phyloP scores from a whole-genome alignment of 2,888 invertebrate genomes.

The Ormyrus labotus region DNA sequence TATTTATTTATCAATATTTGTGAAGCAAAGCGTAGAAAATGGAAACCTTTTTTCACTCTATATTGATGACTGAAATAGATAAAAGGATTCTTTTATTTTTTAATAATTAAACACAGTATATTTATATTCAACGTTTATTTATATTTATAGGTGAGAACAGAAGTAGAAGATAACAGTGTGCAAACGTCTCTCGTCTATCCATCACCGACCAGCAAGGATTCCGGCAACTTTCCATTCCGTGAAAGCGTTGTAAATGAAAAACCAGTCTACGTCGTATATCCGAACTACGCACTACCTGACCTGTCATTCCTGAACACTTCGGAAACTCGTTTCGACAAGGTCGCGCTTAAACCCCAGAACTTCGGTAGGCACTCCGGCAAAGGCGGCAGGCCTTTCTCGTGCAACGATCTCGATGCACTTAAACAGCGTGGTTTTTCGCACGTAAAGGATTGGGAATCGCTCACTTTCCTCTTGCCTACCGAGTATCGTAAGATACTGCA shows the following conservation, averaged over 20 bases:
- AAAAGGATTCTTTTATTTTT: neutral
- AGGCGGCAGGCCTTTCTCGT: constrained; percentile 82
- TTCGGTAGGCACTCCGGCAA: constrained; percentile 73
- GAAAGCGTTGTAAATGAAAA: constrained; percentile 76
- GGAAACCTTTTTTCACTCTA: no score
- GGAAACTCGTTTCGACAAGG: constrained; percentile 78
- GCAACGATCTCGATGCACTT: constrained; percentile 88
- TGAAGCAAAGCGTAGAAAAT: no score
- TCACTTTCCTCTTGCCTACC: constrained; percentile 90
- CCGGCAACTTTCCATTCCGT: constrained; percentile 59
- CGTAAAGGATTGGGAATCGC: constrained; percentile 94
- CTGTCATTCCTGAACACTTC: constrained; percentile 84
- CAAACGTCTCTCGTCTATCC: constrained; percentile 73
- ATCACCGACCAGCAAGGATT: constrained; percentile 60
- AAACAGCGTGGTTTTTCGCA: constrained; percentile 89
- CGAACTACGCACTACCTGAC: constrained; percentile 93
- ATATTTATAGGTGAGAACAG: constrained; percentile 63
- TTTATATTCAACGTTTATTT: neutral
- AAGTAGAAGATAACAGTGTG: constrained; percentile 71
- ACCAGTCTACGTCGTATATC: constrained; percentile 92
- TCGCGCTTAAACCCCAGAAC: constrained; percentile 85
- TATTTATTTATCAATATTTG: no score
- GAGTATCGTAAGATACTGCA: constrained; percentile 88
- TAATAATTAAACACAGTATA: neutral
- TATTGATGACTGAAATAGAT: no score